phyloP scores from a whole-genome alignment of 2,797 vertebrate species.

The Aulostomus chinensis region DNA sequence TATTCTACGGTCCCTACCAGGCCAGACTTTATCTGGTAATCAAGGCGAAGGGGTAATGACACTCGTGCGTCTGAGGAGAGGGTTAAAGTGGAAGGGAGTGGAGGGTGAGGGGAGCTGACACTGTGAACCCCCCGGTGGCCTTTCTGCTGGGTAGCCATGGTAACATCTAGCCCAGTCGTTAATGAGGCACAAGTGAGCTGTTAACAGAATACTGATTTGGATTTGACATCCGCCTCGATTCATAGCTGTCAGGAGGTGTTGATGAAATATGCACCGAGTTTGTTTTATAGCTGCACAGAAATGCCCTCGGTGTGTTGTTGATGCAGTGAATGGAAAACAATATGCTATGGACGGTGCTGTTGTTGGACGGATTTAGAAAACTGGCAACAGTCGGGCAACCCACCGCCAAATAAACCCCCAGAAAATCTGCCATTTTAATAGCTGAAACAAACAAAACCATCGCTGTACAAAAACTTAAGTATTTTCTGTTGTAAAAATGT shows the following conservation, averaged over 20 bases:
- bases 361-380: too few species aligned
- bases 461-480: too few species aligned
- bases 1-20: slow-evolving; percentile 16
- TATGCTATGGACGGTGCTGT: too few species aligned
- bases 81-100: slow-evolving; percentile 61
- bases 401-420: too few species aligned
- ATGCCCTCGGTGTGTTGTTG: slow-evolving; percentile 15
- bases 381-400: too few species aligned
- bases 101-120: slow-evolving; percentile 54
- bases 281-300: slow-evolving; percentile 26
- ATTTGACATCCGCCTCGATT: slow-evolving; percentile 65
- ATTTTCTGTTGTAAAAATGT: too few species aligned
- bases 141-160: slow-evolving; percentile 70
- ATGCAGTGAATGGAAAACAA: slow-evolving; percentile 9
- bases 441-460: too few species aligned
- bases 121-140: slow-evolving; percentile 71
- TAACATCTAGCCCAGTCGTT: slow-evolving; percentile 68
- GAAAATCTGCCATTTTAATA: too few species aligned
- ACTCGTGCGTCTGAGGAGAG: slow-evolving; percentile 57
- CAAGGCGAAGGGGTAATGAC: slow-evolving; percentile 54
- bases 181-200: slow-evolving; percentile 77
- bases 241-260: slow-evolving; percentile 58
- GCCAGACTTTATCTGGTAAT: slow-evolving; percentile 37
- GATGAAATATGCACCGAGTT: slow-evolving; percentile 54
- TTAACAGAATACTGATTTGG: slow-evolving; percentile 77